Evolutionary conservation across 2,113 vertebrate genomes (phyloP).

Genomic region (Meles meles): DNA sequence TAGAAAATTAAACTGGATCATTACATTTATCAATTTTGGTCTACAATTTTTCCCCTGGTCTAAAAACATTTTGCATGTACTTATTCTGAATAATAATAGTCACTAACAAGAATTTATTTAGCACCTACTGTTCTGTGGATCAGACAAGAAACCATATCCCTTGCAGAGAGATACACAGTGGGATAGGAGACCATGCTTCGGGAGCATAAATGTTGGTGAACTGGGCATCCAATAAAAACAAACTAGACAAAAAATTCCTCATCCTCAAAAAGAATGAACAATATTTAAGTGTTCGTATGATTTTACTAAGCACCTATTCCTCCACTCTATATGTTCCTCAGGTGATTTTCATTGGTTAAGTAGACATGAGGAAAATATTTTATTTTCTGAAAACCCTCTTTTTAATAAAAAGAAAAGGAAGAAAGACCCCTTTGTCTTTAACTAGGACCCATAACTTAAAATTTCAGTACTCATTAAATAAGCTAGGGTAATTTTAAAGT

Average conservation of each 20-base stretch:
- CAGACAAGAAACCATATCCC: background rate
- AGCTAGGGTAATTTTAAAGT: constrained; percentile 17
- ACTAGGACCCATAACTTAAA: background rate
- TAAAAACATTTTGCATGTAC: background rate
- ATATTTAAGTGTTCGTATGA: background rate
- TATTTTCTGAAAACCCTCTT: background rate
- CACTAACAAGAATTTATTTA: constrained; percentile 23
- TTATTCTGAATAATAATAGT: background rate
- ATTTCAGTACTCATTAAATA: background rate
- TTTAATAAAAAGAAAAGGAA: background rate
- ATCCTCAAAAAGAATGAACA: background rate
- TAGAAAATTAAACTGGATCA: background rate
- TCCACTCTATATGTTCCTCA: background rate
- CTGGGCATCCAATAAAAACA: background rate
- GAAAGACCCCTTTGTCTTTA: background rate
- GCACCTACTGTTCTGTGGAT: background rate
- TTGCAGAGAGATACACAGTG: background rate
- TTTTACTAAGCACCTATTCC: background rate
- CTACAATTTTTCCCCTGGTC: background rate
- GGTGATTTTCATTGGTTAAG: background rate
- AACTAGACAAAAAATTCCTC: constrained; percentile 7
- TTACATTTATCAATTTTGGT: background rate
- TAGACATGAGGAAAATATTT: background rate
- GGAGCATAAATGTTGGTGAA: background rate
- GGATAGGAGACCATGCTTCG: background rate